Percentiles rank a stretch among this genome's conserved stretches.
Conservation (phyloP, 1,140 invertebrate species). For the Microvelia longipes region DNA sequence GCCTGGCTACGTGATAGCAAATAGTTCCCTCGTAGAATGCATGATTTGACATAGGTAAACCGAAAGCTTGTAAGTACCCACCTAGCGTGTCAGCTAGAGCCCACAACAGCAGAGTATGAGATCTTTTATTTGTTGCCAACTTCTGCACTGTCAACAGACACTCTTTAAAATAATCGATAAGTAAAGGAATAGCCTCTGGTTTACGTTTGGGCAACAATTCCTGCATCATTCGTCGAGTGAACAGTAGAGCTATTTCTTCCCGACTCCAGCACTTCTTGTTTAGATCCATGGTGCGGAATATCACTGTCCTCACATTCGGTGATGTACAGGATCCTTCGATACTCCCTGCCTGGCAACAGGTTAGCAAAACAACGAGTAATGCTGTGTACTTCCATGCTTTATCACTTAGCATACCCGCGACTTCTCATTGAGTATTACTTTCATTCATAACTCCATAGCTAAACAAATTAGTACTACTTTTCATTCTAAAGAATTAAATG, state of each 20-base stretch:
- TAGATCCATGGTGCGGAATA: slow-evolving; percentile 4
- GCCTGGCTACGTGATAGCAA: slow-evolving; percentile 7
- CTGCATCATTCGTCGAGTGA: slow-evolving; percentile 13
- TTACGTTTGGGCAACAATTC: slow-evolving; percentile 13
- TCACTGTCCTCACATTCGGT: slow-evolving; percentile 7
- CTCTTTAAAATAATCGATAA: slow-evolving; percentile 12
- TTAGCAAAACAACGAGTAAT: too few species aligned
- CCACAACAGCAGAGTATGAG: slow-evolving; percentile 5
- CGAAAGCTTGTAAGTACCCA: slow-evolving; percentile 14
- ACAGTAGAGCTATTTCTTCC: slow-evolving; percentile 13
- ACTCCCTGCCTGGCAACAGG: too few species aligned
- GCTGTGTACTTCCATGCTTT: too few species aligned
- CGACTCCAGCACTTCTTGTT: slow-evolving; percentile 15
- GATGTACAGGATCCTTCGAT: too few species aligned
- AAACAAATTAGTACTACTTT: too few species aligned
- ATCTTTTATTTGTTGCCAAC: background rate
- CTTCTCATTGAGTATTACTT: too few species aligned
- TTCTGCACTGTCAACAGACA: slow-evolving; percentile 7
- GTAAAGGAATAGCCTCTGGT: slow-evolving; percentile 5
- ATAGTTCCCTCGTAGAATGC: slow-evolving; percentile 19
- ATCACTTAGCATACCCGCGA: too few species aligned
- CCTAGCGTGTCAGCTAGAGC: slow-evolving; percentile 14
- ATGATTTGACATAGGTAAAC: slow-evolving; percentile 14
- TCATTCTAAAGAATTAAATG: too few species aligned
- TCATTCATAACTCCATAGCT: too few species aligned